Evolutionary conservation across 2,113 vertebrate species (phyloP).

Genomic region (Seriola quinqueradiata): DNA sequence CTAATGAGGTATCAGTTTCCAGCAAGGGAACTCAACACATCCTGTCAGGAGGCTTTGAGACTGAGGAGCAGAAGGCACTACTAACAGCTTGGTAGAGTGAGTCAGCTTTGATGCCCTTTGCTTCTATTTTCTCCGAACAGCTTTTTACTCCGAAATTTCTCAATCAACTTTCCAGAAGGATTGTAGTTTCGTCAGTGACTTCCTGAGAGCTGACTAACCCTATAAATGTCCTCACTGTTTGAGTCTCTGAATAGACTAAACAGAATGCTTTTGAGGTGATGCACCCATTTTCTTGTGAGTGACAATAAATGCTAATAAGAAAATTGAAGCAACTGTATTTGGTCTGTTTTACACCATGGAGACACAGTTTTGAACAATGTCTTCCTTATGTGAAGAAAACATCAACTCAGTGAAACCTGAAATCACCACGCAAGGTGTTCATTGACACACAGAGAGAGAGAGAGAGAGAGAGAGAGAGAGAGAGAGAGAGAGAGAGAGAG

Average conservation of each 20-base stretch:
- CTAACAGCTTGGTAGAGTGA: conserved; percentile 21
- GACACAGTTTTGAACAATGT: not conserved
- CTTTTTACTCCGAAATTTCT: conserved; percentile 18
- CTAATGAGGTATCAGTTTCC: conserved; percentile 78
- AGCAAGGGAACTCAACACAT: conserved; percentile 80
- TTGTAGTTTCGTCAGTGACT: not conserved
- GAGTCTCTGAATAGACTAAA: not conserved
- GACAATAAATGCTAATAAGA: conserved; percentile 2
- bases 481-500: not conserved
- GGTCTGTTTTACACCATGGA: not conserved
- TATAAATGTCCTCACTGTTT: not conserved
- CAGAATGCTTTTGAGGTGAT: conserved; percentile 19
- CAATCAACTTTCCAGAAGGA: not conserved
- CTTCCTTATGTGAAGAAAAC: conserved; percentile 25
- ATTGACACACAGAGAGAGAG: conserved; percentile 5
- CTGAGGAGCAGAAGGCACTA: conserved; percentile 40
- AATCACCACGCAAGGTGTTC: conserved; percentile 48
- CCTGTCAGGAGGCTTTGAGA: conserved; percentile 76
- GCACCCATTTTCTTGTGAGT: not conserved
- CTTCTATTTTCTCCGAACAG: conserved; percentile 9
- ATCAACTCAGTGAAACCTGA: conserved; percentile 12
- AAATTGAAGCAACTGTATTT: not conserved
- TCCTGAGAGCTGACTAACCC: not conserved
- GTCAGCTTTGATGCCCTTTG: conserved; percentile 19
- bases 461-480: not conserved